Evolutionary conservation across 92 coral and sea anemone genomes (phyloP), one percentile per base, ranked within the genome.

Genomic region (Umimayanthus kanabou): DNA sequence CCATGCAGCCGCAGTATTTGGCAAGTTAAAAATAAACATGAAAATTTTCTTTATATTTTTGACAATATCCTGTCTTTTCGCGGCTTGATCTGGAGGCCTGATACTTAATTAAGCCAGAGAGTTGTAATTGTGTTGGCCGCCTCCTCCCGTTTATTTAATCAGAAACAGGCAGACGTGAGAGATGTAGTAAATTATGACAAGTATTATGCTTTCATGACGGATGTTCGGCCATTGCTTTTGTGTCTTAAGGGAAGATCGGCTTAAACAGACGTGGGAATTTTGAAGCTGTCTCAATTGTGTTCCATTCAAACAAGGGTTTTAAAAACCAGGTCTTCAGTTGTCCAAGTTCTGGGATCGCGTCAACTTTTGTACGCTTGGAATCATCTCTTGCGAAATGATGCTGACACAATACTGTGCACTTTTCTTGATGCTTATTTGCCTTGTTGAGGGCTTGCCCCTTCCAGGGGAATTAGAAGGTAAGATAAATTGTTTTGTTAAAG

Each of bases 101-200:
- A 26, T 64, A 82, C 77, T 82, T 82, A 82, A 82, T 82, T 82
- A 82, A 40, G 39, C 77, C 86, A 67, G 28, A 66, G 86, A 70
- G 28, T 11, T 25, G 86, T 69, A 80, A 66, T 40, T 26, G 33
- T 45, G 37, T 37, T 64, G 69, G 30, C 39, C 76, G 4, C 57
- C 37, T n/a, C 39, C 37, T 70, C 45, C 5, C 9, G 65, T 49
- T 42, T 82, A 42, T 82, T 82, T 82, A 82, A 81, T 66, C 85
- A 82, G 86, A 42, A 67, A 82, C 40, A 66, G 42, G 6, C 26
- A 40, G 76, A 82, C 40, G 76, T 82, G 72, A n/a, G 28, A 66
- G 22, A 6, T 39, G n/a, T 37, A 74, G 79, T 23, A 78, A 82
- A 39, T 67, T 47, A 29, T 82, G 86, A 65, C 57, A 45, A n/a